phyloP scores from a whole-genome alignment of 2,113 vertebrate species.

The Aptenodytes forsteri region DNA sequence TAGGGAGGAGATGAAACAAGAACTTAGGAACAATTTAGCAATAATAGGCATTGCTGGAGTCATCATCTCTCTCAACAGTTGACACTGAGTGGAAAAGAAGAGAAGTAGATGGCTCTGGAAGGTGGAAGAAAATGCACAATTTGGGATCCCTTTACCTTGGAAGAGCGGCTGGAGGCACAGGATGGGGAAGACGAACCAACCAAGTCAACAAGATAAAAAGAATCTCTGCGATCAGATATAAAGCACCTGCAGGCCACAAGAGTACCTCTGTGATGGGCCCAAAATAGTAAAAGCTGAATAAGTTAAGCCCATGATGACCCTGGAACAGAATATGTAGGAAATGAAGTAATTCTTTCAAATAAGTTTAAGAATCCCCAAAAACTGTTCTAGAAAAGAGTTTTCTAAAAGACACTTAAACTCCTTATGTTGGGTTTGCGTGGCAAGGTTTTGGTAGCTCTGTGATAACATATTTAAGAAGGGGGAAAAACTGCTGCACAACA shows the following conservation, averaged over 20 bases:
- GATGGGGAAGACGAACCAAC: not conserved
- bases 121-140: not conserved
- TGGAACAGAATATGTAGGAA: not conserved
- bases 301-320: not conserved
- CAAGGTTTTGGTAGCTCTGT: not conserved
- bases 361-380: not conserved
- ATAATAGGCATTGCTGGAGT: not conserved
- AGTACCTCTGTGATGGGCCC: not conserved
- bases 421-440: not conserved
- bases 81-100: not conserved
- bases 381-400: not conserved
- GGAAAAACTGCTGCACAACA: not conserved
- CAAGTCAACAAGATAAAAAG: not conserved
- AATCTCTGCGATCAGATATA: not conserved
- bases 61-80: not conserved
- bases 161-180: not conserved
- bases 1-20: not conserved
- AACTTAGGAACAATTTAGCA: not conserved
- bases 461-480: not conserved
- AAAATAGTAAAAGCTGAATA: not conserved
- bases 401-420: not conserved
- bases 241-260: not conserved
- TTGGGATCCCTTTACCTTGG: not conserved
- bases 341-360: not conserved
- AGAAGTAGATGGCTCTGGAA: not conserved